These are phyloP conservation scores for Crax fasciolata DNA, from an alignment of 2,797 vertebrate genomes.

Conservation along the genomic window DNA sequence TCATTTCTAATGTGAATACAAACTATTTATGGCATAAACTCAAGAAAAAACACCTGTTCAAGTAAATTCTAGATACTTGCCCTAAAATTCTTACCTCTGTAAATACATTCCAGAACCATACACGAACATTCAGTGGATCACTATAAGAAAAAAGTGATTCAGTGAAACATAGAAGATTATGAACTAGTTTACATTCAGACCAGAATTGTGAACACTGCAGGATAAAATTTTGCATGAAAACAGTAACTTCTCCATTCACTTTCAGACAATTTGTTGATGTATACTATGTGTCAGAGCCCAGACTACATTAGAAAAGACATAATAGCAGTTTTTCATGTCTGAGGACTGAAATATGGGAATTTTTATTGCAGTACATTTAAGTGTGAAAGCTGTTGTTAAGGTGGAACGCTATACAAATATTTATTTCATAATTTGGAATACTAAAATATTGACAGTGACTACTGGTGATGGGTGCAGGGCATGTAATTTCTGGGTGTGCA, in stretches of 20 bases:
- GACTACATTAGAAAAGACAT: not conserved
- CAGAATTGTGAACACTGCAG: not conserved
- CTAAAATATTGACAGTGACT: not conserved
- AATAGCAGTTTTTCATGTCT: not conserved
- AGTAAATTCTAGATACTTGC: not conserved
- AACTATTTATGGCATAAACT: not conserved
- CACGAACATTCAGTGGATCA: not conserved
- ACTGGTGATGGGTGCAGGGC: not conserved
- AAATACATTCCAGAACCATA: not conserved
- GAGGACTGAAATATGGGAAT: not conserved
- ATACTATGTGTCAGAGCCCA: not conserved
- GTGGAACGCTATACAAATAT: not conserved
- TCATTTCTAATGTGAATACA: constrained; percentile 12
- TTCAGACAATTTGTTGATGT: not conserved
- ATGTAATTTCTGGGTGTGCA: not conserved
- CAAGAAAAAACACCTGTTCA: not conserved
- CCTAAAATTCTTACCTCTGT: not conserved
- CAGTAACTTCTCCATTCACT: not conserved
- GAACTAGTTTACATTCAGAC: not conserved
- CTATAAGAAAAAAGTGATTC: not conserved
- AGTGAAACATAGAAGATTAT: not conserved
- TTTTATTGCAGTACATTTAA: not conserved
- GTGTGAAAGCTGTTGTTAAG: not conserved
- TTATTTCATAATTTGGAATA: not conserved
- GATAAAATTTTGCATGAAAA: not conserved